Conservation (phyloP, 2,888 invertebrate genomes). For the Ramazzottius varieornatus region DNA sequence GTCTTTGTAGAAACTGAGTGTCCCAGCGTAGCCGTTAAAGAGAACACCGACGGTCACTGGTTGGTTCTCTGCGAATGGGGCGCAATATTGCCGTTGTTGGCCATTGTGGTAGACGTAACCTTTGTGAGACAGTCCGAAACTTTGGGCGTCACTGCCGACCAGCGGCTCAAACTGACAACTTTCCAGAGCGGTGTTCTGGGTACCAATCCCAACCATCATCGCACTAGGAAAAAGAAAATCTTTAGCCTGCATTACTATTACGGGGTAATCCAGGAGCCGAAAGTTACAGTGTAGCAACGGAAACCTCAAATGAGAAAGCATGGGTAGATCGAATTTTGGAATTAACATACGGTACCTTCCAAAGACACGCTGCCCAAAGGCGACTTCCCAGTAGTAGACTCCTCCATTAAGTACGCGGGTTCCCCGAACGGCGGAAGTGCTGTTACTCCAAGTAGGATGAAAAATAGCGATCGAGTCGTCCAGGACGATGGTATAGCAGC, state of each 20-base stretch:
- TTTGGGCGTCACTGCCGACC: conserved; percentile 38
- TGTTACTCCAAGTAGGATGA: conserved; percentile 47
- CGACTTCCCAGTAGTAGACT: conserved; percentile 12
- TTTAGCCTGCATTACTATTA: not conserved
- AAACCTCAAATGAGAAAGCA: no score
- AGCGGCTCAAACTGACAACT: conserved; percentile 40
- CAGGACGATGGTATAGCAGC: conserved; percentile 31
- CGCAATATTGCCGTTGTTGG: conserved; percentile 34
- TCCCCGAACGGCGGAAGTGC: conserved; percentile 42
- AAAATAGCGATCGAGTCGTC: conserved; percentile 37
- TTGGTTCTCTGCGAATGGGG: conserved; percentile 40
- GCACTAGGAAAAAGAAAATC: conserved; percentile 14
- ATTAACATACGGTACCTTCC: no score
- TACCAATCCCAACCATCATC: conserved; percentile 47
- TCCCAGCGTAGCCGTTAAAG: conserved; percentile 40
- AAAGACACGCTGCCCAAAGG: not conserved
- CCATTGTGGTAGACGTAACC: conserved; percentile 34
- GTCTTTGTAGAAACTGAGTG: conserved; percentile 42
- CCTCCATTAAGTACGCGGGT: conserved; percentile 36
- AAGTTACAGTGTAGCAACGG: no score
- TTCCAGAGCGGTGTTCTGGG: conserved; percentile 32
- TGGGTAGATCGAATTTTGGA: no score
- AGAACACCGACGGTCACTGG: conserved; percentile 38
- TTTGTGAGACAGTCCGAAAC: conserved; percentile 46
- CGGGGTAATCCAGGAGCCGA: not conserved